Evolutionary conservation across 2,113 vertebrate genomes (phyloP), one percentile per base, ranked within the genome.

Genomic region (Anoura caudifer): DNA sequence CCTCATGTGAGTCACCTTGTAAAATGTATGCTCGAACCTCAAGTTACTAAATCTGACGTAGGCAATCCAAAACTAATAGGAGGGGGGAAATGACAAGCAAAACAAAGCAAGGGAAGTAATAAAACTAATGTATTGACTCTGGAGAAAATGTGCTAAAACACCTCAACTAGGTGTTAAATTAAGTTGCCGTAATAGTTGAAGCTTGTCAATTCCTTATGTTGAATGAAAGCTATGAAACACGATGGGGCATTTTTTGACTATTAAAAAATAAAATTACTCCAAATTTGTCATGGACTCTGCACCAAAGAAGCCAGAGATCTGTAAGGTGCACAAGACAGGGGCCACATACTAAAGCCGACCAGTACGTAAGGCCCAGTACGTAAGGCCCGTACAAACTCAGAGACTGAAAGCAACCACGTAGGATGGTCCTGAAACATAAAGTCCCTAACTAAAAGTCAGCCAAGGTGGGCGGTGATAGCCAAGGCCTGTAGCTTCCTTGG

Each of bases 111-210:
- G 61, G 22, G 17, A 88, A 77, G 24, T 91, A 73, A 96, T 82
- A 73, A 95, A 90, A 50, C 5, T 26, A 65, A 79, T 33, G 33
- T 26, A 56, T 90, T 79, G 50, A 65, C 20, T 5, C 17, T 38
- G 22, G 31, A 87, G 50, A 83, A 89, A 90, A 93, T 79, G 84
- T 94, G 92, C 88, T 87, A 95, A 95, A 97, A 95, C 67, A 47
- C 70, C 97, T 97, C 88, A 97, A 70, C 43, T 94, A 87, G 72
- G 90, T 95, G 73, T 97, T 95, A 96, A 94, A 95, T 97, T 91
- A 96, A 52, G 76, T 73, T 96, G 94, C 87, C 77, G 80, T 91
- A 97, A 87, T 75, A 93, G 26, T 79, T 95, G 76, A 90, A 95
- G 75, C 56, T 89, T 65, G 52, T 97, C 41, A 50, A 92, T 92